Evolutionary conservation across 2,888 invertebrate species (phyloP).

Genomic region (Spilosoma lubricipeda): DNA sequence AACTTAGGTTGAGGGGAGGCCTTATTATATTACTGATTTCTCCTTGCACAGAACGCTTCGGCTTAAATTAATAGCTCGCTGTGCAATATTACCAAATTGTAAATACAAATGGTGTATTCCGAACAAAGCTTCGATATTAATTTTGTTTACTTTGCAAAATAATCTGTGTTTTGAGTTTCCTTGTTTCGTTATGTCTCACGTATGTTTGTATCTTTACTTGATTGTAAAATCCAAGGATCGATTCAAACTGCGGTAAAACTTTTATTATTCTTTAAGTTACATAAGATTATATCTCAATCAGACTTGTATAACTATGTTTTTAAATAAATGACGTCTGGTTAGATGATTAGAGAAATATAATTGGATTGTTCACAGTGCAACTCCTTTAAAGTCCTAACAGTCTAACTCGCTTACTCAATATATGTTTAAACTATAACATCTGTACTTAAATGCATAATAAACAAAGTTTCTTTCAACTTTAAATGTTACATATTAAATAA

Average conservation of each 20-base stretch:
- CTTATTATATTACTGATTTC: constrained; percentile 82
- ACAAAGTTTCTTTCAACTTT: background rate
- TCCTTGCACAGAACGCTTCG: constrained; percentile 65
- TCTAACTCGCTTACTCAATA: background rate
- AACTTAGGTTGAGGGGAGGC: constrained; percentile 59
- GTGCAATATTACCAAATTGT: constrained; percentile 72
- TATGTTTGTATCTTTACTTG: background rate
- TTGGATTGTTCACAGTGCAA: background rate
- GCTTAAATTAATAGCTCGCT: constrained; percentile 73
- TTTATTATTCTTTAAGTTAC: background rate
- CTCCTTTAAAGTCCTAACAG: background rate
- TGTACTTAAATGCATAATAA: background rate
- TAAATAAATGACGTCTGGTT: no score
- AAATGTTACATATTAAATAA: constrained; percentile 1
- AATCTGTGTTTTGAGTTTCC: constrained; percentile 17
- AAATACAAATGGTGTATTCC: constrained; percentile 62
- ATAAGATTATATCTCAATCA: no score
- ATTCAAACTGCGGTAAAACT: background rate
- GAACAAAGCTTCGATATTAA: constrained; percentile 51
- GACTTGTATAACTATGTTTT: no score
- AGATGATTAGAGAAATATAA: no score
- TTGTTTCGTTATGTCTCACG: constrained; percentile 5
- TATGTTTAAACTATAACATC: background rate
- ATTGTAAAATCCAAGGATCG: background rate
- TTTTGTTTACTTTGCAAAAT: constrained; percentile 45